These are phyloP conservation scores for Motacilla alba DNA, from an alignment of 2,113 vertebrate species.

Conservation along the genomic window DNA sequence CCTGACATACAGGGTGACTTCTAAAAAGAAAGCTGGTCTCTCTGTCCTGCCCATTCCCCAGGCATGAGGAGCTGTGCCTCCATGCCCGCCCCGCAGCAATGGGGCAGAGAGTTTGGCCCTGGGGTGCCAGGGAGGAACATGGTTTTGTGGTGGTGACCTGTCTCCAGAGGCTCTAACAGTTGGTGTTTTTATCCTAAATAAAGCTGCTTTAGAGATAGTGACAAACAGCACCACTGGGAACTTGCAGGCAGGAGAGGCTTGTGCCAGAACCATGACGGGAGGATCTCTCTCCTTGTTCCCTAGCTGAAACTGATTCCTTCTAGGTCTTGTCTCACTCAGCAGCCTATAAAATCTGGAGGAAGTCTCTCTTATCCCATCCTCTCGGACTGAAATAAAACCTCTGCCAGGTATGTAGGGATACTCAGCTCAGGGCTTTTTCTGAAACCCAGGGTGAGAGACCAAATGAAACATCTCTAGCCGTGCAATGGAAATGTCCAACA, in stretches of 20 bases:
- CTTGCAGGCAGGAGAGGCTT: neutral
- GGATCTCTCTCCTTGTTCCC: neutral
- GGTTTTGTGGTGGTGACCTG: neutral
- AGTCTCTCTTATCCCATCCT: neutral
- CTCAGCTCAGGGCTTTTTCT: neutral
- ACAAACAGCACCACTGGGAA: accelerated
- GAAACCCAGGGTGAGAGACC: neutral
- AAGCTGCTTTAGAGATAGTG: neutral
- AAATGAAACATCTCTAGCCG: neutral
- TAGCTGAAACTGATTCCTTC: neutral
- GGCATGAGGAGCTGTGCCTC: neutral
- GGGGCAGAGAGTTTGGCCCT: neutral
- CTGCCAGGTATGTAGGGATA: accelerated
- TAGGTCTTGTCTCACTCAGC: neutral
- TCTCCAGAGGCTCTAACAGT: neutral
- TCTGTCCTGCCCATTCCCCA: neutral
- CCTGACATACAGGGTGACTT: neutral
- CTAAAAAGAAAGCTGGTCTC: neutral
- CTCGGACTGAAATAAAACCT: neutral
- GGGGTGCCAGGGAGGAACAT: neutral
- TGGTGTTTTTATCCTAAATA: neutral
- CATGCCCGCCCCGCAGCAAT: accelerated
- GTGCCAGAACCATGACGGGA: accelerated
- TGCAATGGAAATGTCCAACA: neutral
- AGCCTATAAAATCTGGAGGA: neutral